Conservation (phyloP, 2,888 invertebrate species). For the Eilema sororculum region DNA sequence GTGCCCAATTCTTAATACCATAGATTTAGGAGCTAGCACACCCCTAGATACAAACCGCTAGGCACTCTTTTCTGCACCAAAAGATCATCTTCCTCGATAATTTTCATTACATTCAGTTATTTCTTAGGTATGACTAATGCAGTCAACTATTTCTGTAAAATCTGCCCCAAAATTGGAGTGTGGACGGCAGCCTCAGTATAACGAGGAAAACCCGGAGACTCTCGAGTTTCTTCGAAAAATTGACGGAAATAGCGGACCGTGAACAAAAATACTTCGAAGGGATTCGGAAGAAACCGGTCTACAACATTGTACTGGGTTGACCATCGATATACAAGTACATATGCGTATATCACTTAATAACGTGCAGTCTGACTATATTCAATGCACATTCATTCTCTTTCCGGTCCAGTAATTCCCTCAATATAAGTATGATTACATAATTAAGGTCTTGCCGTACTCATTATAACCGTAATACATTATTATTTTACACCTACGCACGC, state of each 20-base stretch:
- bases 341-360: neutral
- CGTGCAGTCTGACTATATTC: neutral
- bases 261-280: neutral
- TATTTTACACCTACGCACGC: conserved; percentile 13
- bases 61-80: no score
- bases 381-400: conserved; percentile 2
- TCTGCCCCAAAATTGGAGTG: neutral
- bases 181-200: neutral
- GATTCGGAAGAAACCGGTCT: neutral
- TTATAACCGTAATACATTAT: conserved; percentile 16
- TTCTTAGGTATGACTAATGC: neutral
- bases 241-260: neutral
- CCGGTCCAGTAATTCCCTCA: conserved; percentile 6
- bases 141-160: neutral
- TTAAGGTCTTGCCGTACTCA: conserved; percentile 2
- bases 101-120: no score
- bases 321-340: neutral
- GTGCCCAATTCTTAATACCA: no score
- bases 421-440: conserved; percentile 8
- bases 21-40: no score
- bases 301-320: neutral
- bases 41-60: no score
- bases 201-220: neutral
- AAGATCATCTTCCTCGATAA: no score
- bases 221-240: neutral